Evolutionary conservation across 2,113 vertebrate species (phyloP).

Genomic region (Pedionomus torquatus): DNA sequence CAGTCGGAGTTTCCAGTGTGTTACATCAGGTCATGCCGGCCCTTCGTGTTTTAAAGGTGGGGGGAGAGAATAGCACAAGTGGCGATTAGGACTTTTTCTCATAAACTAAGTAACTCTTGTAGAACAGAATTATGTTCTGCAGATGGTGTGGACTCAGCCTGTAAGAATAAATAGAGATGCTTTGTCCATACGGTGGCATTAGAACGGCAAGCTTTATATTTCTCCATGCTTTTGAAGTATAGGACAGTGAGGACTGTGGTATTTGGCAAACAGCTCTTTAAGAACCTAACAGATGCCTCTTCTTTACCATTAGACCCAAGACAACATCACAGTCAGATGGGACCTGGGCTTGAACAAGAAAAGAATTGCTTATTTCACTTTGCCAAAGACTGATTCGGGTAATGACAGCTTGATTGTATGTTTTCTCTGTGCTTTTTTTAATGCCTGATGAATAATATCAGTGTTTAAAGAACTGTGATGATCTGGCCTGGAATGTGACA

Average conservation of each 20-base stretch:
- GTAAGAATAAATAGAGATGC: not conserved
- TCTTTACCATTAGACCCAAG: conserved; percentile 87
- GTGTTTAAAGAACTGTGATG: not conserved
- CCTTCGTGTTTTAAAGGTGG: not conserved
- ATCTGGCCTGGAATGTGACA: not conserved
- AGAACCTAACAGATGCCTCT: not conserved
- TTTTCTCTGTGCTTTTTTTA: not conserved
- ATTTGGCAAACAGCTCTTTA: not conserved
- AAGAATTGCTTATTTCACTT: conserved; percentile 98
- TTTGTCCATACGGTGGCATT: not conserved
- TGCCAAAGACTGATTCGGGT: conserved; percentile 99
- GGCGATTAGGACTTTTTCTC: not conserved
- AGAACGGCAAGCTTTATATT: not conserved
- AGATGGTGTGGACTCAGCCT: not conserved
- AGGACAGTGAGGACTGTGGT: not conserved
- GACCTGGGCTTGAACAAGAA: conserved; percentile 99
- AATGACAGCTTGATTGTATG: conserved; percentile 62
- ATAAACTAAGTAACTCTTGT: not conserved
- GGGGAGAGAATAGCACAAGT: not conserved
- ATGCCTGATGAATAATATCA: not conserved
- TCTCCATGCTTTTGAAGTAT: not conserved
- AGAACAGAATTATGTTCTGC: not conserved
- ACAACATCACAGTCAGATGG: conserved; percentile 99
- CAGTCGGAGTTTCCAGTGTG: not conserved
- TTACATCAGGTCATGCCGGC: not conserved